Percentiles rank a stretch among this genome's conserved stretches.
phyloP scores from a whole-genome alignment of 2,888 invertebrate genomes.

The Stenodema calcarata region DNA sequence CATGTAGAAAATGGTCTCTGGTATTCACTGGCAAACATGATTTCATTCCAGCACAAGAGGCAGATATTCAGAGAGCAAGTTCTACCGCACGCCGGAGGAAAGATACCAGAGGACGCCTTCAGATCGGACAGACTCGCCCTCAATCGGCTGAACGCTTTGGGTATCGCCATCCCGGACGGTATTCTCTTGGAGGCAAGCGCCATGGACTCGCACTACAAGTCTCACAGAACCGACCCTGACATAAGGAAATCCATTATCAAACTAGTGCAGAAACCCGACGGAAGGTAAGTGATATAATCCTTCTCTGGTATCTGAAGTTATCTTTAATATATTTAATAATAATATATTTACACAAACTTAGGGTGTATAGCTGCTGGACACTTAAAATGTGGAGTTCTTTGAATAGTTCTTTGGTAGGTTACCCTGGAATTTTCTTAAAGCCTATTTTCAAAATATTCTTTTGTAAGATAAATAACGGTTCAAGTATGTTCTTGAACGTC shows the following conservation, averaged over 20 bases:
- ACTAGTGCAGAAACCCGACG: slow-evolving; percentile 63
- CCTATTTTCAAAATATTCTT: no score
- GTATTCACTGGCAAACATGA: no score
- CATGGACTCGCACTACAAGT: slow-evolving; percentile 60
- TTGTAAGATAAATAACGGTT: no score
- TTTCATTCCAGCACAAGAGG: slow-evolving; percentile 64
- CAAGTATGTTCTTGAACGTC: no score
- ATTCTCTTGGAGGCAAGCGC: slow-evolving; percentile 64
- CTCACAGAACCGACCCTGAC: slow-evolving; percentile 57
- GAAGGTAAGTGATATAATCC: slow-evolving; percentile 59
- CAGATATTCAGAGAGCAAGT: slow-evolving; percentile 71
- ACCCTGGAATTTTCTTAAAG: no score
- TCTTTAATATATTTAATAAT: no score
- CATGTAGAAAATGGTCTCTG: no score
- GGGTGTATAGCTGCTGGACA: no score
- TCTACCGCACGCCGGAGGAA: slow-evolving; percentile 68
- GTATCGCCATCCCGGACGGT: slow-evolving; percentile 69
- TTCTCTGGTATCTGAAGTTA: no score
- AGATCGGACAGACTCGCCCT: slow-evolving; percentile 67
- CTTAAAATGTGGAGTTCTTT: no score
- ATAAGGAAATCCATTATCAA: slow-evolving; percentile 57
- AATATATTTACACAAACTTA: no score
- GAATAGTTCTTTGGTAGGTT: no score
- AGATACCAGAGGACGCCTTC: slow-evolving; percentile 71
- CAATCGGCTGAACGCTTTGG: slow-evolving; percentile 69